These are phyloP conservation scores for Scomber colias DNA, from an alignment of 2,113 vertebrate genomes.

Conservation along the genomic window DNA sequence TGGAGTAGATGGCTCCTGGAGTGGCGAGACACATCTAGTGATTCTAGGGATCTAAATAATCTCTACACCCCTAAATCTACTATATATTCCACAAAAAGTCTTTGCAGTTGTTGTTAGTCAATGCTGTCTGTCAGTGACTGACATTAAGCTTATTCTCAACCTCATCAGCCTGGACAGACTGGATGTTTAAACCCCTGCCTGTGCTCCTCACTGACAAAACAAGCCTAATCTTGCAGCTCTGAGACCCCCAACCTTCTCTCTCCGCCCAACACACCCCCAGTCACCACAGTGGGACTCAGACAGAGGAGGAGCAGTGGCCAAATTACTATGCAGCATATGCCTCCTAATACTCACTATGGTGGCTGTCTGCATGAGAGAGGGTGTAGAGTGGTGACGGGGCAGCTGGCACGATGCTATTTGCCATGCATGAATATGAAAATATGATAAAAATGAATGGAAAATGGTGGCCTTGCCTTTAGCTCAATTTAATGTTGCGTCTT, in stretches of 20 bases:
- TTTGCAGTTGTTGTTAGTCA: constrained; percentile 35
- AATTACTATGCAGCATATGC: constrained; percentile 63
- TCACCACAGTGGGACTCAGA: constrained; percentile 22
- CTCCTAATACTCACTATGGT: constrained; percentile 36
- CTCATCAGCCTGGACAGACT: constrained; percentile 51
- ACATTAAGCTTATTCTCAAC: constrained; percentile 63
- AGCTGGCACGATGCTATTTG: constrained; percentile 40
- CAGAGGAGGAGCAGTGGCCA: constrained; percentile 42
- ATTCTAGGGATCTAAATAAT: constrained; percentile 34
- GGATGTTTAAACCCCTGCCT: constrained; percentile 38
- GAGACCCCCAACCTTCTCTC: constrained; percentile 27
- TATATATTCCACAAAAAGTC: constrained; percentile 10
- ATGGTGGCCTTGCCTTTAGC: constrained; percentile 7
- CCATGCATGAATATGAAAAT: constrained; percentile 55
- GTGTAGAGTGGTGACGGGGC: constrained; percentile 28
- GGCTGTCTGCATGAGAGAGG: constrained; percentile 34
- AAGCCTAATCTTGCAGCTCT: constrained; percentile 65
- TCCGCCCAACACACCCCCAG: not conserved
- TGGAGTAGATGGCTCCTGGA: not conserved
- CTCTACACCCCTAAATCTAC: constrained; percentile 15
- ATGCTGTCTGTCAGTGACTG: constrained; percentile 31
- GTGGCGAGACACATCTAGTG: not conserved
- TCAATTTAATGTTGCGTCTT: constrained; percentile 17
- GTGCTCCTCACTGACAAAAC: constrained; percentile 62
- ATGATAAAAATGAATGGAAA: constrained; percentile 45